phyloP scores from a whole-genome alignment of 2,113 vertebrate genomes.

The Paramisgurnus dabryanus region DNA sequence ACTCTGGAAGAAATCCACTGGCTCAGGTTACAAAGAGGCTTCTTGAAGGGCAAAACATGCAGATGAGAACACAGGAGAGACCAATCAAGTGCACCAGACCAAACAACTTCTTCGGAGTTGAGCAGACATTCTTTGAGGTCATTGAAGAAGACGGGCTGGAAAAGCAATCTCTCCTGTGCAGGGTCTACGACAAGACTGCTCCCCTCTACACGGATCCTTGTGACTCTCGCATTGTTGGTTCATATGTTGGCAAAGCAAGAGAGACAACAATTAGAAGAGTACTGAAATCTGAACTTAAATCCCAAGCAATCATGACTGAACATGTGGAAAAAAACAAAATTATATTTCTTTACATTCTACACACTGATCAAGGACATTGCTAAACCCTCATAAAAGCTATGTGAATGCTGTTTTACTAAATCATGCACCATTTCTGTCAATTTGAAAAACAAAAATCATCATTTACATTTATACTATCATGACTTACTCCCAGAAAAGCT shows the following conservation, averaged over 20 bases:
- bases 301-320: background rate
- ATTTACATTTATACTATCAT: no score
- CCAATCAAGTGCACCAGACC: background rate
- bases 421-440: no score
- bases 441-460: no score
- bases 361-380: no score
- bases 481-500: no score
- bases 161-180: background rate
- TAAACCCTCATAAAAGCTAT: no score
- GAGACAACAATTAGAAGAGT: background rate
- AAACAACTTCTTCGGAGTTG: background rate
- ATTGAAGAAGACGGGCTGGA: slow-evolving; percentile 3
- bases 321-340: background rate
- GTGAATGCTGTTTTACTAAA: no score
- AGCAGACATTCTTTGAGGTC: slow-evolving; percentile 1
- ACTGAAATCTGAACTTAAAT: background rate
- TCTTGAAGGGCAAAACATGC: background rate
- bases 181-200: background rate
- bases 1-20: no score
- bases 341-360: background rate
- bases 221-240: background rate
- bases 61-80: background rate
- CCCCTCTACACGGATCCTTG: background rate
- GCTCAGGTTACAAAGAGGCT: background rate
- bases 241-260: background rate